Conservation (phyloP, 2,888 invertebrate species). For the Lydus trimaculatus region DNA sequence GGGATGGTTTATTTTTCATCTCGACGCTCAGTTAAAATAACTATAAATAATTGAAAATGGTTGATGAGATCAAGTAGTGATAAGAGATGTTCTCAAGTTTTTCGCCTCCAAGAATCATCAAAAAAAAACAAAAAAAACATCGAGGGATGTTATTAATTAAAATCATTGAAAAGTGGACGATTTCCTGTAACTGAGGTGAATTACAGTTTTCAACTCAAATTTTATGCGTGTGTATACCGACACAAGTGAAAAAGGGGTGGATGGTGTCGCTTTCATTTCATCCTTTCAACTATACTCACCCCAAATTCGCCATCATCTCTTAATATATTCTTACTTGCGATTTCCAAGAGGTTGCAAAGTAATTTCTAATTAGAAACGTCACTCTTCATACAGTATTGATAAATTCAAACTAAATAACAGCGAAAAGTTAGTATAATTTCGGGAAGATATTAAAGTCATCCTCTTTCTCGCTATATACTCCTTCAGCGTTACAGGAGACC, state of each 20-base stretch:
- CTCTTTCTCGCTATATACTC: neutral
- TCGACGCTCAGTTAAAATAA: constrained; percentile 53
- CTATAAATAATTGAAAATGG: constrained; percentile 59
- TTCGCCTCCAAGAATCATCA: constrained; percentile 31
- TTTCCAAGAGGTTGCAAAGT: constrained; percentile 35
- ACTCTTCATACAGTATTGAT: constrained; percentile 41
- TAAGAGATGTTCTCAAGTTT: constrained; percentile 46
- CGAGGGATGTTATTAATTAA: constrained; percentile 5
- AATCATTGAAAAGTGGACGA: neutral
- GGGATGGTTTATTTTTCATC: constrained; percentile 55
- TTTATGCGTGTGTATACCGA: neutral
- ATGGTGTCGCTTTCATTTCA: neutral
- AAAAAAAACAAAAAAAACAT: neutral
- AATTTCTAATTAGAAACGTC: constrained; percentile 37
- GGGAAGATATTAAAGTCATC: constrained; percentile 42
- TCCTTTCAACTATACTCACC: neutral
- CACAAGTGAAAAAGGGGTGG: neutral
- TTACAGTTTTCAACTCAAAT: no score
- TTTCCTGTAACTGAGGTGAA: neutral
- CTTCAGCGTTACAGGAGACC: neutral
- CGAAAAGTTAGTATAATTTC: constrained; percentile 42
- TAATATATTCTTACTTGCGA: constrained; percentile 32
- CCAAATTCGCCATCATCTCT: constrained; percentile 13
- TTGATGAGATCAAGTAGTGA: constrained; percentile 51
- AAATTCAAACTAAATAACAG: constrained; percentile 43